A percentile compares a stretch with the other conserved stretches of the same genome.
phyloP scores from a whole-genome alignment of 2,113 vertebrate species.

The Ameiurus melas region DNA sequence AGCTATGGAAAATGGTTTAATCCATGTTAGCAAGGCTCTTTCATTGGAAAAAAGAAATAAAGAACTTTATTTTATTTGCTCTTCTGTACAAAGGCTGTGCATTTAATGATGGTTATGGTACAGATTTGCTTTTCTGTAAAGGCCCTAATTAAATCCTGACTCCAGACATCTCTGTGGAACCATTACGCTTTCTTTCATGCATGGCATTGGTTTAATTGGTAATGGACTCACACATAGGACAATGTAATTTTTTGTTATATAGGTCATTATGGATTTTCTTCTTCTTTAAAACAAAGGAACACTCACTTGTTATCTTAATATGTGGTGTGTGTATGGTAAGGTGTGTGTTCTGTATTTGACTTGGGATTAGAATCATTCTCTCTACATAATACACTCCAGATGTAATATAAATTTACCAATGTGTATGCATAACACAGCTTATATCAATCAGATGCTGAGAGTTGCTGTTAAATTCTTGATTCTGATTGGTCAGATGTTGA shows the following conservation, averaged over 20 bases:
- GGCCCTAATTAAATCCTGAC: not conserved
- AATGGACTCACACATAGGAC: not conserved
- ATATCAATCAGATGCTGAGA: no score
- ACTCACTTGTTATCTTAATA: not conserved
- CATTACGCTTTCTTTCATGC: not conserved
- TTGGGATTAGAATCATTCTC: not conserved
- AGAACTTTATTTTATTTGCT: not conserved
- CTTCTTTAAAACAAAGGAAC: not conserved
- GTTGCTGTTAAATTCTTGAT: no score
- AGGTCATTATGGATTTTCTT: not conserved
- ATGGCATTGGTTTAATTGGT: not conserved
- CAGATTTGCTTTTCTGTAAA: not conserved
- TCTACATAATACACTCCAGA: not conserved
- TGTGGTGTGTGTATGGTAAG: not conserved
- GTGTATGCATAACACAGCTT: not conserved
- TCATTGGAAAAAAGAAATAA: not conserved
- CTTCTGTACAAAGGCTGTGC: not conserved
- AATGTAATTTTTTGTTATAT: not conserved
- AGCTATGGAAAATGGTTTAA: conserved; percentile 7
- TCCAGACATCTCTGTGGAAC: not conserved
- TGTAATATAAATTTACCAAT: not conserved
- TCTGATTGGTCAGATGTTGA: not conserved
- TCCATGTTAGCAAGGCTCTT: not conserved
- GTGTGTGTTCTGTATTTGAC: not conserved
- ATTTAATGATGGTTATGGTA: not conserved